Percentiles rank a stretch among this genome's conserved stretches.
Evolutionary conservation across 2,888 invertebrate species (phyloP).

Genomic region (Morpho deidamia): DNA sequence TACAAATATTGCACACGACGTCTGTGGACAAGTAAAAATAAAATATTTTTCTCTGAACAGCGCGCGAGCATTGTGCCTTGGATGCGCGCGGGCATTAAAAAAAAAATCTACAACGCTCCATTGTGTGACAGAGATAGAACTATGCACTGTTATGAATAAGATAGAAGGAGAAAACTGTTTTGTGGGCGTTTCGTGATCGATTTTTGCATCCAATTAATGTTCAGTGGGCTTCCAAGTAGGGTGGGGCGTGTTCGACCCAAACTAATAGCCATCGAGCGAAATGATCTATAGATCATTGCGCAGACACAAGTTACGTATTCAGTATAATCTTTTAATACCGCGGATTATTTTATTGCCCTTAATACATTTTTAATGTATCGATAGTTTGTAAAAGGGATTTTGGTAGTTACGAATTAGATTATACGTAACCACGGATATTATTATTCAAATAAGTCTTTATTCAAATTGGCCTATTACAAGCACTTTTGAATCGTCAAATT

Average conservation of each 20-base stretch:
- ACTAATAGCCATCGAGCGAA: constrained; percentile 73
- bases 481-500: too few relatives aligned
- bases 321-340: constrained; percentile 67
- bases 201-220: constrained; percentile 72
- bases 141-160: constrained; percentile 10
- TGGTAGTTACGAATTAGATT: too few relatives aligned
- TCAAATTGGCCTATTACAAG: too few relatives aligned
- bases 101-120: constrained; percentile 28
- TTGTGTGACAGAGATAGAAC: constrained; percentile 33
- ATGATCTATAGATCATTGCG: constrained; percentile 74
- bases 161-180: constrained; percentile 38
- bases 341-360: constrained; percentile 65
- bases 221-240: constrained; percentile 72
- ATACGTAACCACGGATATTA: too few relatives aligned
- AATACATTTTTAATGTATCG: constrained; percentile 41
- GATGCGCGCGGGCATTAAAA: constrained; percentile 62
- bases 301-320: constrained; percentile 46
- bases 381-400: background rate
- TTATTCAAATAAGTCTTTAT: too few relatives aligned
- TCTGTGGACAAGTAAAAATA: constrained; percentile 54
- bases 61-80: constrained; percentile 56
- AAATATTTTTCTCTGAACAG: constrained; percentile 68
- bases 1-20: constrained; percentile 75
- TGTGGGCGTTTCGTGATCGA: constrained; percentile 64
- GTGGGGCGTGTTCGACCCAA: constrained; percentile 58